Base-by-base conservation (phyloP, 2,888 invertebrate species). In the Amphiduros pacificus region DNA sequence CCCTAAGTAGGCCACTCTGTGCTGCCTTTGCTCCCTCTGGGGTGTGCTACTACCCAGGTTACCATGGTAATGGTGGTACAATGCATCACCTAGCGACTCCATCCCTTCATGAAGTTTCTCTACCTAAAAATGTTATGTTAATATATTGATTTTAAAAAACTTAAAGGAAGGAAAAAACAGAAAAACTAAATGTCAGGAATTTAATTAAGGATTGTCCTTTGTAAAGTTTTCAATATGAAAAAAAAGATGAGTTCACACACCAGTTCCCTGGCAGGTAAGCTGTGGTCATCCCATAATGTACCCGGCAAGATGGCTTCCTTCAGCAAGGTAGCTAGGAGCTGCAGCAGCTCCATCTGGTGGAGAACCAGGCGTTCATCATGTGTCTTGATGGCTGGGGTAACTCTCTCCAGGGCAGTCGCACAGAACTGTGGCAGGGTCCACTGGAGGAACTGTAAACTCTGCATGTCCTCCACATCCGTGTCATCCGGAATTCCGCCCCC, bases 381-480 rank as follows among this genome's bases (percentile, higher is more conserved):
- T 0, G 75, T 71, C 60, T 70, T 72, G 40, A 78, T 63, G 27
- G 73, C 62, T 0, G 76, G 77, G 20, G 78, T 62, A 0, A 72
- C 63, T 54, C 69, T 73, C 63, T 76, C 74, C 51, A 78, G 61
- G 27, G 76, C 67, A n/a, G 66, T 61, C n/a, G 75, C 65, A 64
- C 75, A 76, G 66, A 74, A 76, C 69, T 79, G 79, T 5, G 79
- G 77, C 14, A 77, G 62, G 9, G 77, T 74, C 67, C 80, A 71
- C 72, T 79, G 81, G 32, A 73, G 66, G 60, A 72, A 73, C 65
- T 78, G 77, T 20, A 78, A 67, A 11, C 72, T 66, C 3, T 71
- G 73, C 52, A 71, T 71, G 41, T 80, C 78, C 20, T 77, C 77
- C 29, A 72, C 57, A 64, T 79, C 77, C 24, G 73, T 70, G 54